phyloP scores from a whole-genome alignment of 2,113 vertebrate genomes.

The Gambusia holbrooki region DNA sequence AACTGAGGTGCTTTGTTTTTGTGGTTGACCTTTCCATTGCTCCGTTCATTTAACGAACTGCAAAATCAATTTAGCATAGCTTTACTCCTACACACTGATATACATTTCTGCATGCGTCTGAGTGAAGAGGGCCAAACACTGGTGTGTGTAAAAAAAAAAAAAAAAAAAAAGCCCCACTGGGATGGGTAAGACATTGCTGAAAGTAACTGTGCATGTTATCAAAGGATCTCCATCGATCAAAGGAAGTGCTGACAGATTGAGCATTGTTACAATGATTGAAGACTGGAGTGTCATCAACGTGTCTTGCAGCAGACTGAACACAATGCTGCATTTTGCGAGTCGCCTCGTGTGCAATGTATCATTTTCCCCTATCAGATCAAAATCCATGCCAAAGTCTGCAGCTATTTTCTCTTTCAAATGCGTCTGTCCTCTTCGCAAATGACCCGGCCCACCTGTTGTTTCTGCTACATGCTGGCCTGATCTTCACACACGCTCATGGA shows the following conservation, averaged over 20 bases:
- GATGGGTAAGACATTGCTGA: not conserved
- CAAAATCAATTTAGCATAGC: conserved; percentile 66
- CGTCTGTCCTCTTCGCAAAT: conserved; percentile 20
- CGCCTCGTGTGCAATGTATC: not conserved
- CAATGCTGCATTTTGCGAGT: not conserved
- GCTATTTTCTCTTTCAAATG: conserved; percentile 3
- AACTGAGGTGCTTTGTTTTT: conserved; percentile 44
- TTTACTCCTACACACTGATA: conserved; percentile 28
- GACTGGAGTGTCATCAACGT: conserved; percentile 2
- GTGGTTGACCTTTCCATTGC: conserved; percentile 59
- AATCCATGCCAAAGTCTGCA: not conserved
- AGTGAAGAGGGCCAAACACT: conserved; percentile 41
- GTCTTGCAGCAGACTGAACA: conserved; percentile 7
- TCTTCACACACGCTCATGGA: conserved; percentile 30
- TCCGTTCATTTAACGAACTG: conserved; percentile 54
- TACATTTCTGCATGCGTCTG: conserved; percentile 24
- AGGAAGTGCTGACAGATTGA: conserved; percentile 44
- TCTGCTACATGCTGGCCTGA: conserved; percentile 30
- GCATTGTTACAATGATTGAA: conserved; percentile 36
- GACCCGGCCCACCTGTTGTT: conserved; percentile 68
- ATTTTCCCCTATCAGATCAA: not conserved
- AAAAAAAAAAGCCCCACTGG: not conserved
- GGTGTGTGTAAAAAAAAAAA: conserved; percentile 34
- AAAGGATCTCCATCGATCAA: conserved; percentile 56
- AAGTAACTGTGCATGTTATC: conserved; percentile 9